Percentiles rank a stretch among this genome's conserved stretches.
These are phyloP conservation scores for Drepana arcuata DNA, from an alignment of 1,140 invertebrate species.

Conservation along the genomic window DNA sequence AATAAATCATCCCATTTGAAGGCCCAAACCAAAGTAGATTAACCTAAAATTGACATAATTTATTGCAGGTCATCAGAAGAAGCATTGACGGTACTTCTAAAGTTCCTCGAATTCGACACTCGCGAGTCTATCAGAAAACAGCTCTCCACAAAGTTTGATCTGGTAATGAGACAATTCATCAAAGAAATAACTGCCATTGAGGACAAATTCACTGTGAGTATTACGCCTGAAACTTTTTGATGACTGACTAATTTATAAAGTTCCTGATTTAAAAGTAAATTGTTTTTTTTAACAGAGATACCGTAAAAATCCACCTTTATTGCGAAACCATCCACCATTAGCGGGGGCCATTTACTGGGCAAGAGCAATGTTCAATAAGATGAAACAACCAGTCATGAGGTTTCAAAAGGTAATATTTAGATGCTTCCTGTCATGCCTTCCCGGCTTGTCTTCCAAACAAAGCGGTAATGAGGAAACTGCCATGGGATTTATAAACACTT, in stretches of 20 bases:
- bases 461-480: background rate
- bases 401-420: slow-evolving; percentile 74
- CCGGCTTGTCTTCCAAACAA: background rate
- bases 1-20: too few relatives aligned
- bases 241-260: too few relatives aligned
- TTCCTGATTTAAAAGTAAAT: too few relatives aligned
- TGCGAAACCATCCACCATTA: slow-evolving; percentile 82
- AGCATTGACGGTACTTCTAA: slow-evolving; percentile 84
- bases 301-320: slow-evolving; percentile 80
- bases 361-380: slow-evolving; percentile 80
- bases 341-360: slow-evolving; percentile 90
- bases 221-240: too few relatives aligned
- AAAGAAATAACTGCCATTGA: slow-evolving; percentile 83
- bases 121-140: slow-evolving; percentile 79
- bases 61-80: slow-evolving; percentile 81
- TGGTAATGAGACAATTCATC: slow-evolving; percentile 87
- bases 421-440: too few relatives aligned
- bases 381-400: slow-evolving; percentile 83
- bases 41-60: too few relatives aligned
- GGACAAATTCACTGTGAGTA: slow-evolving; percentile 75
- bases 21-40: too few relatives aligned
- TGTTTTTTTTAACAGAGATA: slow-evolving; percentile 75
- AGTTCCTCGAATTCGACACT: slow-evolving; percentile 85
- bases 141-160: slow-evolving; percentile 86
- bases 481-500: background rate